Evolutionary conservation across 2,888 invertebrate genomes (phyloP), one percentile per base, ranked within the genome.

Genomic region (Tenthredo distinguenda): DNA sequence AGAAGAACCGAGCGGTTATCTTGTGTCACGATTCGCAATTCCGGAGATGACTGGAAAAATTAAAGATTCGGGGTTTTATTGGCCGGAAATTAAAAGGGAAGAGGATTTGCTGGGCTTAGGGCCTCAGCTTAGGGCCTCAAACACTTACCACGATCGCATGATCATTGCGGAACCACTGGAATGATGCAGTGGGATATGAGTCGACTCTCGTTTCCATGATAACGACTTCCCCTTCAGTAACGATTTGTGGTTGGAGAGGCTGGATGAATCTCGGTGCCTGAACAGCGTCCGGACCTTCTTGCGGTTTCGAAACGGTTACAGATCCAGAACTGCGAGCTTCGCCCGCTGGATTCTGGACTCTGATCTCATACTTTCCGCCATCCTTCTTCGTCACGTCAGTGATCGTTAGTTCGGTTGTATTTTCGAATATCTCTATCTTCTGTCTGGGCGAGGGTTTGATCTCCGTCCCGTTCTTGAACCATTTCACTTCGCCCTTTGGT

Each of bases 341-440:
- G 15, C 98, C 96, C 74, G 95, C 96, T 86, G 95, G 95, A 93
- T 97, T 97, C 90, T 96, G 95, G n/a, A 97, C 96, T 40, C 96
- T 95, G 18, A 98, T 96, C 94, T 98, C 98, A 93, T 98, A 99
- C 93, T 98, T 98, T 43, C 99, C 99, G 86, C 96, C 95, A 91
- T 97, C 97, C 91, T 96, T 96, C 92, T 96, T 96, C 71, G 96
- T 95, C 89, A 96, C 95, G 87, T 97, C 96, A 58, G 95, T 94
- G 86, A 98, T 95, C 88, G 94, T 95, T 40, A 98, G 94, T 71
- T 94, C 95, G 0, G 97, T 96, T 87, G 94, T 95, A 74, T 95
- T 96, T 86, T 96, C 95, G 87, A 95, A 95, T 31, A 94, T 95
- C 7, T 94, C 93, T 82, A 97, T 95, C 58, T 94, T 92, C 86